Evolutionary conservation across 2,113 vertebrate genomes (phyloP), one percentile per base, ranked within the genome.

Genomic region (Asarcornis scutulata): DNA sequence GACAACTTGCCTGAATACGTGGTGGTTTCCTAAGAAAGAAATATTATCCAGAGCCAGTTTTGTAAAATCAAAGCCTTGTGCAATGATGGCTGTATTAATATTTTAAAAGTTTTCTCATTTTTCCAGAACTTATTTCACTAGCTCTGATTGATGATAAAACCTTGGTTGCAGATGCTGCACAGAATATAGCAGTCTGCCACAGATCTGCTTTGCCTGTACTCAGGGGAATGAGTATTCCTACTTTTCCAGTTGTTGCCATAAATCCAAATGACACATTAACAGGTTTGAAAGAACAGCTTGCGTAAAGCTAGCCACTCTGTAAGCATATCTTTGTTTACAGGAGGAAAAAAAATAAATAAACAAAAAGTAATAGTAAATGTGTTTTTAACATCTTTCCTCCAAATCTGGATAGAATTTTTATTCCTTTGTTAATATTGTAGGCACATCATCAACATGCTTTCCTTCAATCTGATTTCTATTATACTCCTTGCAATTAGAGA

Each of bases 71-170:
- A 86, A 95, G 46, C 31, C 52, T 88, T 52, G 5, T 3, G 6
- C 74, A 93, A 27, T 73, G 64, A 94, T 55, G 55, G 53, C 55
- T 94, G 17, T 42, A 91, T 92, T 93, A 96, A 93, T 91, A 95
- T 86, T 97, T 95, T 53, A 82, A 38, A 93, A 68, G 27, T 74
- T 93, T 95, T 79, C 87, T 96, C 86, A 88, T 91, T 94, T 95
- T 73, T 93, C 48, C 46, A 69, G 60, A 80, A 27, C 60, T 79
- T 56, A 67, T 91, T 92, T 84, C 74, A 32, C 44, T 36, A 23
- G 55, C 29, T 67, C 59, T 91, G 83, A 77, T 3, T 87, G 76
- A 93, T 80, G 83, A 73, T 27, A 73, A 91, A 88, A 55, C 20
- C 68, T 59, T 83, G 55, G 36, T n/a, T 79, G 75, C 9, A 27